Evolutionary conservation across 2,888 invertebrate species (phyloP).

Genomic region (Lampropteryx suffumata): DNA sequence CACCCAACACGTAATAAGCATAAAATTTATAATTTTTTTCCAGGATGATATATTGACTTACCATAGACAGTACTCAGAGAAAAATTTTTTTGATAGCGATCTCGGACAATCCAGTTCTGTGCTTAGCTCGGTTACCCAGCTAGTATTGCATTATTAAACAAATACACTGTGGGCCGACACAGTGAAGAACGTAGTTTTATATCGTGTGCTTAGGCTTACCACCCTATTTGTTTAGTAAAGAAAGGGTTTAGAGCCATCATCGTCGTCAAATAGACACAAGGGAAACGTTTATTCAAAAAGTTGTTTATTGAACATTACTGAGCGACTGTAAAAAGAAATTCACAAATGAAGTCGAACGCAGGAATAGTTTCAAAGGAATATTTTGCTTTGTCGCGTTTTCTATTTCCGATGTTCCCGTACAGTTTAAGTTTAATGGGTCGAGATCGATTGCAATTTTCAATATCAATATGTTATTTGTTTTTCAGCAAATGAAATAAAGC

Average conservation of each 20-base stretch:
- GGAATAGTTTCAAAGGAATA: conserved; percentile 63
- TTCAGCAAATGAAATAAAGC: conserved; percentile 50
- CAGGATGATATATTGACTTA: too few relatives aligned
- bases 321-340: conserved; percentile 37
- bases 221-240: conserved; percentile 11
- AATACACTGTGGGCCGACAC: background rate
- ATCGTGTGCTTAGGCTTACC: conserved; percentile 12
- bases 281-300: conserved; percentile 13
- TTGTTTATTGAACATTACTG: conserved; percentile 17
- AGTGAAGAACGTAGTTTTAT: conserved; percentile 7
- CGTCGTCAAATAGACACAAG: conserved; percentile 30
- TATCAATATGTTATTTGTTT: conserved; percentile 67
- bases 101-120: too few relatives aligned
- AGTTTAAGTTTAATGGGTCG: conserved; percentile 71
- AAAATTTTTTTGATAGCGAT: too few relatives aligned
- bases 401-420: conserved; percentile 63
- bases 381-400: conserved; percentile 62
- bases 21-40: too few relatives aligned
- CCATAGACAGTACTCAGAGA: too few relatives aligned
- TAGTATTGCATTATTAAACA: background rate
- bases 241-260: conserved; percentile 11
- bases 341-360: conserved; percentile 55
- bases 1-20: too few relatives aligned
- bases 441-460: conserved; percentile 63
- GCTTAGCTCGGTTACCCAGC: background rate